Evolutionary conservation across 2,888 invertebrate genomes (phyloP).

Genomic region (Drosophila vallismaia): DNA sequence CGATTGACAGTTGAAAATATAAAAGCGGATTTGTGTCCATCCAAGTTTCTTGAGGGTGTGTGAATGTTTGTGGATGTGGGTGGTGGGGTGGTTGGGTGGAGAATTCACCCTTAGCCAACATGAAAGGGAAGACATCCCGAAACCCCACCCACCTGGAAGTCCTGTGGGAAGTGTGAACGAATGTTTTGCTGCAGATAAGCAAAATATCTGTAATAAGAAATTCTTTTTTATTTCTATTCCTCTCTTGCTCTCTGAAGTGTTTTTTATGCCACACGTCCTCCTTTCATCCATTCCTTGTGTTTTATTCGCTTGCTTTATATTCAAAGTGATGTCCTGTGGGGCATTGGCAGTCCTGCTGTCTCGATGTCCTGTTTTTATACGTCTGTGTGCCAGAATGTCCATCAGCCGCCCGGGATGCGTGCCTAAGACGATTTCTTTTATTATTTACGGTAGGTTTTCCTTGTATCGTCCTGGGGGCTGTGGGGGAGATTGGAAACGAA

Average conservation of each 20-base stretch:
- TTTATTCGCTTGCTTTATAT: slow-evolving; percentile 79
- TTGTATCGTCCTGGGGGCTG: neutral
- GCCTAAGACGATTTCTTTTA: slow-evolving; percentile 80
- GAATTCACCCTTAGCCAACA: slow-evolving; percentile 26
- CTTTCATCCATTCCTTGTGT: slow-evolving; percentile 58
- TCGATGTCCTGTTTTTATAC: slow-evolving; percentile 41
- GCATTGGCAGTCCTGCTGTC: slow-evolving; percentile 26
- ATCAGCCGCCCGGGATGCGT: slow-evolving; percentile 74
- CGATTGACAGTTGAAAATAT: slow-evolving; percentile 81
- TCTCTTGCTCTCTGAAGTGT: slow-evolving; percentile 49
- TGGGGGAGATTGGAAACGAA: slow-evolving; percentile 55
- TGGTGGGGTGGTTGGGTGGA: neutral
- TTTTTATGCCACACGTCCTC: slow-evolving; percentile 74
- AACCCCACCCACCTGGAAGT: neutral
- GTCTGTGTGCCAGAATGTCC: slow-evolving; percentile 52
- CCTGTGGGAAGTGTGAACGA: slow-evolving; percentile 71
- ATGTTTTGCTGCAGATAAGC: slow-evolving; percentile 80
- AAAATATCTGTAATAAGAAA: slow-evolving; percentile 78
- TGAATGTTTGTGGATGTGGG: slow-evolving; percentile 22
- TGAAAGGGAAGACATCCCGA: slow-evolving; percentile 22
- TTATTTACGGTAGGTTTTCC: slow-evolving; percentile 67
- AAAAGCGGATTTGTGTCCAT: slow-evolving; percentile 80
- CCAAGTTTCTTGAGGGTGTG: slow-evolving; percentile 20
- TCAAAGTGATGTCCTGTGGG: slow-evolving; percentile 78
- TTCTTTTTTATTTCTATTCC: slow-evolving; percentile 72